Base-by-base conservation (phyloP, 2,797 vertebrate species). In the Psittacula derbiana region DNA sequence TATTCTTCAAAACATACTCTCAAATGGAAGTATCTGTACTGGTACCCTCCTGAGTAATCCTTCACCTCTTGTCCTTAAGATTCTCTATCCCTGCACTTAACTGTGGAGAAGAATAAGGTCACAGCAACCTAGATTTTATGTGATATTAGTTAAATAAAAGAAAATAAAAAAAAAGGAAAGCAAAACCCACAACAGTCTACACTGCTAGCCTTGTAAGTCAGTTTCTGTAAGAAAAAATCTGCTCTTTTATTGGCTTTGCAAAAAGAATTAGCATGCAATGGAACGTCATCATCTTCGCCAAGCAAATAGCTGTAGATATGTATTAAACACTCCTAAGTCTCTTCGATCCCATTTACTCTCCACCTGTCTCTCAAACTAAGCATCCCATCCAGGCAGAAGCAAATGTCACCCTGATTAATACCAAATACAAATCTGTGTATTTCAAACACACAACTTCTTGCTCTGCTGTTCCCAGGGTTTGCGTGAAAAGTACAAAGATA, bases 331-430 rank as follows among this genome's bases (percentile, higher is more conserved):
- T 90, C 80, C 41, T 96, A 97, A 94, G 52, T 84, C 95, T 93
- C 64, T 86, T 92, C 43, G 10, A 97, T 96, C 95, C 80, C 86
- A 96, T 95, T 97, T 97, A 92, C 79, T 78, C 93, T 95, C 95
- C 97, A 97, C 97, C 95, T 97, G 94, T 94, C 88, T 94, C 67
- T 91, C 81, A 95, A 86, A 85, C 41, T 41, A 75, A 95, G 86
- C 53, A 90, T 75, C 85, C 66, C 38, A 41, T 80, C 50, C 43
- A 72, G 66, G 52, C 91, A 83, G 79, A 90, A 82, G 41, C 44
- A 70, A 82, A 65, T n/a, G 50, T 38, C 18, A 40, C 16, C 47
- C 25, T 24, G 10, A 76, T 8, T 40, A 76, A 92, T 31, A 72
- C 24, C 52, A 31, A 88, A 55, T 9, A 86, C 46, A 67, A n/a